Evolutionary conservation across 1,140 invertebrate genomes (phyloP), one percentile per base, ranked within the genome.

Genomic region (Drosophila eugracilis): DNA sequence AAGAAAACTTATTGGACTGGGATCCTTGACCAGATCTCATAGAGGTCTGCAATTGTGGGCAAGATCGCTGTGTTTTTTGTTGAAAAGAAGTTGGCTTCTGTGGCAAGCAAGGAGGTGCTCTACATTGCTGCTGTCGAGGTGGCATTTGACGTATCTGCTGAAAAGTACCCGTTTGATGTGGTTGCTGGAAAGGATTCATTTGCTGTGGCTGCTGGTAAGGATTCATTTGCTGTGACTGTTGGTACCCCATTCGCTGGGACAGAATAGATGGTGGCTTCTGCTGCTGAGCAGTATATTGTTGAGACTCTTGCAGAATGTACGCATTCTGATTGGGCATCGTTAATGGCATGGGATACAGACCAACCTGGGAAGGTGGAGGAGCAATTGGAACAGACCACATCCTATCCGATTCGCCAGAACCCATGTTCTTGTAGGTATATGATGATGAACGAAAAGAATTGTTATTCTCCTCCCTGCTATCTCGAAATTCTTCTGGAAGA

Each of bases 1-100:
- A 22, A 4, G 66, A 12, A 34, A 28, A 63, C 57, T 26, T 62
- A 10, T 41, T 73, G 28, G 28, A 21, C 7, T 41, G 67, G 9
- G 65, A 17, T 7, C 22, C 14, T 14, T 26, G 17, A 10, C 7
- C 14, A 6, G 24, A 47, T 47, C 24, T 15, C 24, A 26, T 15
- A n/a, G 39, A 15, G 15, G 22, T 21, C n/a, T 49, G 59, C 10
- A 45, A 45, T 10, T 66, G 37, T 15, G 39, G 45, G 24, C 6
- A 10, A 17, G 7, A 30, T 10, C 28, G 48, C 21, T 53, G 57
- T 3, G 17, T 7, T 17, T 28, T 58, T n/a, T 36, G 60, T 24
- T 54, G 54, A 32, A n/a, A 30, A 22, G 30, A 26, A 15, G 28
- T 0, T 10, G 36, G 57, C 14, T 28, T 47, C 10, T 17, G 24